A percentile compares a stretch with the other conserved stretches of the same genome.
These are phyloP conservation scores for Ailurus styani DNA, from an alignment of 2,113 vertebrate species.

Conservation along the genomic window DNA sequence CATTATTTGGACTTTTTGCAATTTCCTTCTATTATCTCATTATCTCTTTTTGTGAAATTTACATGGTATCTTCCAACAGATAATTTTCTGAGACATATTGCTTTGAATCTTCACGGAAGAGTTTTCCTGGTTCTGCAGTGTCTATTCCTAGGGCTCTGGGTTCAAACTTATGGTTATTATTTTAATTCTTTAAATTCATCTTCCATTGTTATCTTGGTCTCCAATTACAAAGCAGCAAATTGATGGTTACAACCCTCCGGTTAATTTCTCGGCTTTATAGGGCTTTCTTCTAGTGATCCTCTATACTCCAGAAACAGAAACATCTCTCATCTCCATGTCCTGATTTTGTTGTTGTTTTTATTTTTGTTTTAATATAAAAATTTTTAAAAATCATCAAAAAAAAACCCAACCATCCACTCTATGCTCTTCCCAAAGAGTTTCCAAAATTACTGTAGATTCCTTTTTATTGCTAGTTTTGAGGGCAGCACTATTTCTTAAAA, in stretches of 20 bases:
- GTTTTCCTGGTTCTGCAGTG: neutral
- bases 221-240: neutral
- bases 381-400: neutral
- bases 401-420: neutral
- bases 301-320: neutral
- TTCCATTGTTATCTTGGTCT: neutral
- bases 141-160: neutral
- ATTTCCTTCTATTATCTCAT: neutral
- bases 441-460: neutral
- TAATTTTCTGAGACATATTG: neutral
- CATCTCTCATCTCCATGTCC: neutral
- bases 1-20: neutral
- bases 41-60: neutral
- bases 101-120: neutral
- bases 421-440: neutral
- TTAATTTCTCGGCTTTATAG: neutral
- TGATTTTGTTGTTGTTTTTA: neutral
- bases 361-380: neutral
- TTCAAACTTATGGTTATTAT: neutral
- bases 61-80: neutral
- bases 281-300: neutral
- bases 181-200: neutral
- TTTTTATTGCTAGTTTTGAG: neutral
- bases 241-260: neutral
- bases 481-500: neutral